Evolutionary conservation across 2,797 vertebrate species (phyloP).

Genomic region (Mareca strepera): DNA sequence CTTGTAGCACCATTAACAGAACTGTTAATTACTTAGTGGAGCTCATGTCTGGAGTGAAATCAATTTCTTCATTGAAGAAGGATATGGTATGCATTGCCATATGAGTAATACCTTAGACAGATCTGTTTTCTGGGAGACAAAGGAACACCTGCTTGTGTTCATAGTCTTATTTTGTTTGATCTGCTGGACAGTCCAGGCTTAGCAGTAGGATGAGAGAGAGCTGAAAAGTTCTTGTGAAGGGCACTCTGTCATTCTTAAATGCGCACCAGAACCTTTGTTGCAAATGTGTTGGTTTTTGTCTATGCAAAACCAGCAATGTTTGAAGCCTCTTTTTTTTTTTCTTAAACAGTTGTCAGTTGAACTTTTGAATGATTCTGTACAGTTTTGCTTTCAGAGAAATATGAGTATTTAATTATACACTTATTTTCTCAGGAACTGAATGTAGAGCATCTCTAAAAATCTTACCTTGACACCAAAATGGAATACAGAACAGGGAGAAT

Average conservation of each 20-base stretch:
- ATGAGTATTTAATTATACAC: slow-evolving; percentile 3
- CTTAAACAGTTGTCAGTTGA: background rate
- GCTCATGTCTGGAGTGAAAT: background rate
- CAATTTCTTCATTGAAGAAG: background rate
- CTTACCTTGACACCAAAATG: background rate
- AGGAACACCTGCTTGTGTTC: background rate
- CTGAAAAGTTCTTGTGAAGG: background rate
- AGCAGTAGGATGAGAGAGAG: background rate
- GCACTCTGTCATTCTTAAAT: background rate
- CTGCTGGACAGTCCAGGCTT: background rate
- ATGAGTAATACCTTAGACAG: background rate
- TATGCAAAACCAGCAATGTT: background rate
- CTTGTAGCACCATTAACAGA: background rate
- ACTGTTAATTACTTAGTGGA: background rate
- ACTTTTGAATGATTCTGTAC: slow-evolving; percentile 13
- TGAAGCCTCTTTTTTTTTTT: background rate
- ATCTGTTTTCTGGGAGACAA: background rate
- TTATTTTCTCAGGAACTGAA: slow-evolving; percentile 18
- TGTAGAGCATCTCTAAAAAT: slow-evolving; percentile 20
- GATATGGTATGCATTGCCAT: background rate
- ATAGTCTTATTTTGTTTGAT: background rate
- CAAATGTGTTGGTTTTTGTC: background rate
- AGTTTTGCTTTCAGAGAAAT: slow-evolving; percentile 3
- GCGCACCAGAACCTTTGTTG: background rate
- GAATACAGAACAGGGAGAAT: background rate